Evolutionary conservation across 2,888 invertebrate species (phyloP).

Genomic region (Drosophila pseudotalamancana): DNA sequence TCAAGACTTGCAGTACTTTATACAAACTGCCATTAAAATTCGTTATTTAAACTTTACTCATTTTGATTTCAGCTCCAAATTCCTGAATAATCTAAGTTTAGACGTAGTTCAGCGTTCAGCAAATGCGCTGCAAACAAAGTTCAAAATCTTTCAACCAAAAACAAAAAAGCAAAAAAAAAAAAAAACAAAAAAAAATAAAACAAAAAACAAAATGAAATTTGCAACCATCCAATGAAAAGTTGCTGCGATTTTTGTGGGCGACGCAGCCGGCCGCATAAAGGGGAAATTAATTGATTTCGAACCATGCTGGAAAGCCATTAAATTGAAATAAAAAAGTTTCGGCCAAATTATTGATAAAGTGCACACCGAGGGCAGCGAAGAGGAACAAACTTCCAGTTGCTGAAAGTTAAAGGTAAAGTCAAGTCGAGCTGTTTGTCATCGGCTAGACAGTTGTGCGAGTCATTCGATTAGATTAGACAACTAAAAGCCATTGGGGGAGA

Average conservation of each 20-base stretch:
- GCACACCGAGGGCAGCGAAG: not conserved
- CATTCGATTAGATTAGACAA: constrained; percentile 63
- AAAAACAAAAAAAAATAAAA: not conserved
- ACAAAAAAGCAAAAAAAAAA: not conserved
- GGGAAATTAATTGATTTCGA: constrained; percentile 69
- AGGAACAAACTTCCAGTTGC: not conserved
- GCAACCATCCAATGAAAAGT: constrained; percentile 49
- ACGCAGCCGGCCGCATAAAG: constrained; percentile 59
- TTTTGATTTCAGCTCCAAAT: not conserved
- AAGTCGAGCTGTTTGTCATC: constrained; percentile 16
- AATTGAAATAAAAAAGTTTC: constrained; percentile 45
- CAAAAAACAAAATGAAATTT: constrained; percentile 30
- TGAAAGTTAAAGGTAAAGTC: constrained; percentile 6
- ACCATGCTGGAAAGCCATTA: constrained; percentile 59
- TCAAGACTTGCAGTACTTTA: not conserved
- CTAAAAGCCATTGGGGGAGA: constrained; percentile 3
- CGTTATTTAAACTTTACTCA: not conserved
- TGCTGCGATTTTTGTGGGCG: constrained; percentile 57
- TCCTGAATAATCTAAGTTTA: not conserved
- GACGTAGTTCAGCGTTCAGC: not conserved
- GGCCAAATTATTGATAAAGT: constrained; percentile 29
- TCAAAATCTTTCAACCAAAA: constrained; percentile 26
- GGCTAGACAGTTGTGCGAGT: constrained; percentile 54
- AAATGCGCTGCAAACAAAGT: constrained; percentile 32
- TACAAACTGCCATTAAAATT: too few relatives aligned